phyloP scores from a whole-genome alignment of 2,888 invertebrate species.

The Dione juno region DNA sequence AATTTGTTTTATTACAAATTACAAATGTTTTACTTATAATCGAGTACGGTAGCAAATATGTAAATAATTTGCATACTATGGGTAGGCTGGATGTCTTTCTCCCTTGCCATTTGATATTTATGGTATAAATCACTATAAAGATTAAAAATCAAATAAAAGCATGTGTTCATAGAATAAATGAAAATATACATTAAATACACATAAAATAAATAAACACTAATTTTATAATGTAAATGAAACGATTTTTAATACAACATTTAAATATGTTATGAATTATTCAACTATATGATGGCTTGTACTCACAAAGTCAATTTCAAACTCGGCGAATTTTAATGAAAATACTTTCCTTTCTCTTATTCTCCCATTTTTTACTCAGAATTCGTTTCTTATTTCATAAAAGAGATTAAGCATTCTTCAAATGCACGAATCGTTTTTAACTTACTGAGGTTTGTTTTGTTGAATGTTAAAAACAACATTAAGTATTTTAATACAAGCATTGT shows the following conservation, averaged over 20 bases:
- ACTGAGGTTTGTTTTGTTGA: constrained; percentile 30
- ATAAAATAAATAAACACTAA: constrained; percentile 17
- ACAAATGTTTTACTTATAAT: too few relatives aligned
- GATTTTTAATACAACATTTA: constrained; percentile 42
- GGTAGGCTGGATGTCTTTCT: too few relatives aligned
- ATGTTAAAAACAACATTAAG: constrained; percentile 23
- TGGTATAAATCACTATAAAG: too few relatives aligned
- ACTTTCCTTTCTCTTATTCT: constrained; percentile 55
- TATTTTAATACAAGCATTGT: constrained; percentile 15
- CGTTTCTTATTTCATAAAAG: constrained; percentile 59
- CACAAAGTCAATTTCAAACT: constrained; percentile 49
- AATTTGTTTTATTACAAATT: too few relatives aligned
- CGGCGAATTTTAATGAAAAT: constrained; percentile 57
- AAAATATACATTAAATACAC: background rate
- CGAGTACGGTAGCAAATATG: too few relatives aligned
- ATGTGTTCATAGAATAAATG: too few relatives aligned
- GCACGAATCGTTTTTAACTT: constrained; percentile 40
- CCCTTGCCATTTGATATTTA: too few relatives aligned
- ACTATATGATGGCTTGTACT: constrained; percentile 45
- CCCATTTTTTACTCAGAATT: constrained; percentile 60
- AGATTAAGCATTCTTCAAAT: constrained; percentile 66
- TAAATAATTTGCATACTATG: too few relatives aligned
- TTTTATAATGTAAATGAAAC: constrained; percentile 12
- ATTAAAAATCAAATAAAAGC: too few relatives aligned
- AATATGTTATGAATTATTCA: constrained; percentile 49